Conservation (phyloP, 2,797 vertebrate genomes). For the Cetoscarus ocellatus region DNA sequence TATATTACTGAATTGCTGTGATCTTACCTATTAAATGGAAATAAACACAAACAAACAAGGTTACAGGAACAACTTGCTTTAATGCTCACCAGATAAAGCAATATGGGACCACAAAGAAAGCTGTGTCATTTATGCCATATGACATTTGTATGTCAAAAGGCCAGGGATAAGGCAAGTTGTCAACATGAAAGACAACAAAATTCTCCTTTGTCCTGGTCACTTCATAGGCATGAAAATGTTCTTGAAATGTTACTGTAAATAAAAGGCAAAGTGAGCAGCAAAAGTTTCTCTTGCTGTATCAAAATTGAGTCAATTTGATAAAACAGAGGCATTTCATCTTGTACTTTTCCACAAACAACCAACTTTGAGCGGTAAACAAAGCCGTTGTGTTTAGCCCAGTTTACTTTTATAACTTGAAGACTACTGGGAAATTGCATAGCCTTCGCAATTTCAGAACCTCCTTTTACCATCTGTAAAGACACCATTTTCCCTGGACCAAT, state of each 20-base stretch:
- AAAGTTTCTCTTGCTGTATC: constrained; percentile 15
- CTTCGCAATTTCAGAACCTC: constrained; percentile 20
- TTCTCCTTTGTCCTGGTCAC: constrained; percentile 28
- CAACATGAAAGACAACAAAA: constrained; percentile 32
- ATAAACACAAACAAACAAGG: constrained; percentile 14
- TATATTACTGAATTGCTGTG: constrained; percentile 2
- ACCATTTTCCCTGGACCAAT: constrained; percentile 30
- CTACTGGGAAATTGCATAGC: constrained; percentile 12
- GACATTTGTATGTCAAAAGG: constrained; percentile 47
- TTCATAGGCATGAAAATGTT: constrained; percentile 50
- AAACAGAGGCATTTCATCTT: constrained; percentile 25
- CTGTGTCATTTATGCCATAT: constrained; percentile 30
- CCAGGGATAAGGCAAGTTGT: constrained; percentile 32
- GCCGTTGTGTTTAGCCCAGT: constrained; percentile 24
- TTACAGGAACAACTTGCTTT: constrained; percentile 3
- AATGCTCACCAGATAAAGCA: constrained; percentile 36
- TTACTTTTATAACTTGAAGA: constrained; percentile 31
- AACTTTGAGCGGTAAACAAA: constrained; percentile 13
- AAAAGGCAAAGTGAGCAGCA: constrained; percentile 39
- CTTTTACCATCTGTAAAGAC: constrained; percentile 40
- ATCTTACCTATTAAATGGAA: constrained; percentile 16
- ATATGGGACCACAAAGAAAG: constrained; percentile 35
- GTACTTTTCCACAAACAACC: constrained; percentile 33
- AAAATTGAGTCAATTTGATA: constrained; percentile 41
- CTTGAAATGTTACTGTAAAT: constrained; percentile 33